Base-by-base conservation (phyloP, 2,888 invertebrate genomes). In the Drosophila kuntzei region DNA sequence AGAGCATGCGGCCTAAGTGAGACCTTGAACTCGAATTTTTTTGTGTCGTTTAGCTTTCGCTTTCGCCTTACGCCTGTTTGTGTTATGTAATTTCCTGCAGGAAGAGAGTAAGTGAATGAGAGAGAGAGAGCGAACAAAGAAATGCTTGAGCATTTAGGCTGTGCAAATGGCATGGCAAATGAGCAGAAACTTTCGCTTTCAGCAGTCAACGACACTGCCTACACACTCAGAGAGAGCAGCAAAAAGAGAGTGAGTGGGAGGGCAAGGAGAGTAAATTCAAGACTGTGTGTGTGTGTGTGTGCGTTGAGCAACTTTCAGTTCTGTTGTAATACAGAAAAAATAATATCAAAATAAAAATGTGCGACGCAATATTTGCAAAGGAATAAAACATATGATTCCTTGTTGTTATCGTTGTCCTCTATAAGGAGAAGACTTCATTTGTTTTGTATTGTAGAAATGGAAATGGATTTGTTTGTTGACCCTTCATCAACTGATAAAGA, bases 1-100 rank as follows among this genome's bases (percentile, higher is more conserved):
- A 67, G 91, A 91, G 91, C 91, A 91, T 91, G 91, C 91, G 91
- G 89, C 90, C 81, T 91, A 83, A 68, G 64, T 72, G 61, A 74
- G 89, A 90, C 91, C 91, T 91, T 91, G 91, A 91, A 91, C 91
- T 91, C 87, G 79, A 90, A 88, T 62, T 34, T 36, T 11, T 72
- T 50, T n/a, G n/a, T 36, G 25, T 34, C 39, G 51, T 36, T 69
- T 43, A 25, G 20, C 22, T 60, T 43, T 57, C 18, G 39, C 37
- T 44, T 39, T 63, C 64, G 65, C 47, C 6, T 55, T 41, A 53
- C 44, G 61, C 16, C 49, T 67, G 59, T 37, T 58, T 74, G 20
- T 50, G 62, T 85, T 85, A 85, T 85, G 84, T 85, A 85, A 84
- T 73, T 54, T 70, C 47, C 67, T 22, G 54, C 61, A 60, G 49